Base-by-base conservation (phyloP, 2,113 vertebrate species). In the Boulengeromyrus knoepffleri region DNA sequence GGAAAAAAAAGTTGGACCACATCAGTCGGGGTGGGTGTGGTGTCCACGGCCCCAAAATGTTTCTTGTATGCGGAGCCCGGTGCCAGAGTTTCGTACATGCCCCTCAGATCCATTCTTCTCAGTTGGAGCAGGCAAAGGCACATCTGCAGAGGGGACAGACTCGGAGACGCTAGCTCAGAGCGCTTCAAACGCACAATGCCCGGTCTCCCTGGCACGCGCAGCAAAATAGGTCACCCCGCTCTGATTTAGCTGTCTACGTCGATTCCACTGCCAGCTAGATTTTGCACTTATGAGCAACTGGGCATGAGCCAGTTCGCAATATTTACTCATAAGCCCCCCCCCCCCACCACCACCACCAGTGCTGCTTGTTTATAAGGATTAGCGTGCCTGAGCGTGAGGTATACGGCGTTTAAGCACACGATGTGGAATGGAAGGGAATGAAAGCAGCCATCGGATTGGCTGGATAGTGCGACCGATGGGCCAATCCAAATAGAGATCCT, bases 181-280 rank as follows among this genome's bases (percentile, higher is more conserved):
- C 83, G 39, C 36, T 85, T 85, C 39, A 47, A 85, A 85, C 39
- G 10, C 39, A n/a, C 15, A 9, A 5, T 21, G 39, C 83, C 39
- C 36, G 95, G 95, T 97, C 97, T 97, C 97, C 97, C 96, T 95
- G 96, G 97, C 96, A 95, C 96, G 96, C 95, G 95, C 96, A 96
- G 93, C 96, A 96, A 98, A 98, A 97, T 98, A 98, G 97, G 97
- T 98, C 97, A 97, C 96, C 97, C 95, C 96, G 96, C 95, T 95
- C 95, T 96, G 96, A 97, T 98, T 97, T 98, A 96, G 96, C 96
- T 97, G 97, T 97, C 96, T 95, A 95, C 95, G 94, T 95, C 95
- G 95, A 97, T 96, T 96, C 95, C 94, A 94, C 95, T 96, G 96
- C 97, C 96, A 97, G 96, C 94, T 95, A 89, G 95, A 97, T 96